Conservation (phyloP, 2,797 vertebrate genomes). For the Cyprinodon diabolis region DNA sequence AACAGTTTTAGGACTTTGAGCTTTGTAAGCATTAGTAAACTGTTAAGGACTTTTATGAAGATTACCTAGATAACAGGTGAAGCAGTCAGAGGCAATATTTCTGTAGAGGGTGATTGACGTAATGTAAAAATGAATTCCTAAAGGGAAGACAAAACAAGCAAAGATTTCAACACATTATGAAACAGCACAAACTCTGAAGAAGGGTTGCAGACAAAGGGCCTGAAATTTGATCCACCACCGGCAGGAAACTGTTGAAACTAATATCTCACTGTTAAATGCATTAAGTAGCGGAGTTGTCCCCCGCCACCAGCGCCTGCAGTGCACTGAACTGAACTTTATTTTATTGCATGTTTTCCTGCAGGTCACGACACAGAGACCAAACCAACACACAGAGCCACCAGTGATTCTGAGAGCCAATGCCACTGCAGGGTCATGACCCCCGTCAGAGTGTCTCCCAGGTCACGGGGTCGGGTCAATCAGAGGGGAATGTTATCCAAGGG, state of each 20-base stretch:
- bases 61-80: background rate
- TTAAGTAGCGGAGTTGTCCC: slow-evolving; percentile 8
- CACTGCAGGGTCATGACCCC: slow-evolving; percentile 69
- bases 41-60: background rate
- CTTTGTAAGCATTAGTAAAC: background rate
- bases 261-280: background rate
- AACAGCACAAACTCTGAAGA: background rate
- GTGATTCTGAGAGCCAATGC: slow-evolving; percentile 41
- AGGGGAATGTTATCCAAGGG: slow-evolving; percentile 80
- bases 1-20: background rate
- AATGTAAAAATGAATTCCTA: too few relatives aligned
- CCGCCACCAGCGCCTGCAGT: background rate
- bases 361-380: slow-evolving; percentile 51
- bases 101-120: too few relatives aligned
- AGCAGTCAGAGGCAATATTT: background rate
- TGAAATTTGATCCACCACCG: background rate
- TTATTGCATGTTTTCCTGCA: slow-evolving; percentile 56
- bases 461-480: slow-evolving; percentile 71
- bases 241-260: background rate
- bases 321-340: slow-evolving; percentile 1
- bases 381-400: slow-evolving; percentile 58
- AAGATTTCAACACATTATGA: background rate
- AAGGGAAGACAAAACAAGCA: background rate
- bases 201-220: background rate
- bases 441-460: slow-evolving; percentile 71